phyloP scores from a whole-genome alignment of 92 coral and sea anemone species.

The Siderastrea siderea region DNA sequence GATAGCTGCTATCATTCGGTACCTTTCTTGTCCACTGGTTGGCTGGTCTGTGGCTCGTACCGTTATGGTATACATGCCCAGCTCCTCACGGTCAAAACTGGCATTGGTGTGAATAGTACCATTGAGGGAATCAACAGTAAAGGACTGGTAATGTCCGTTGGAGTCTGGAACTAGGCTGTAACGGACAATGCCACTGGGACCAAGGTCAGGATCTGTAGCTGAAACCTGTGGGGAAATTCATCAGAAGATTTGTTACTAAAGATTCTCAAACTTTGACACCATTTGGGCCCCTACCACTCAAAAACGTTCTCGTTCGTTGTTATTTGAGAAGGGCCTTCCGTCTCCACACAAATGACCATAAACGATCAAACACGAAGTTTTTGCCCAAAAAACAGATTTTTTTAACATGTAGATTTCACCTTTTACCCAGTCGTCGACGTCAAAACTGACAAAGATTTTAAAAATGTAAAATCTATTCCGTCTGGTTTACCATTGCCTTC shows the following conservation, averaged over 20 bases:
- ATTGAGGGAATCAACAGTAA: slow-evolving; percentile 79
- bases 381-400: too few relatives aligned
- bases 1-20: background rate
- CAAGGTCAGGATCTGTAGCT: slow-evolving; percentile 85
- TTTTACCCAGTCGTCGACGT: too few relatives aligned
- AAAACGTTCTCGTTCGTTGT: too few relatives aligned
- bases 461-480: too few relatives aligned
- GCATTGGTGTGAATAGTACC: slow-evolving; percentile 80
- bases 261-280: too few relatives aligned
- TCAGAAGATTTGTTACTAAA: background rate
- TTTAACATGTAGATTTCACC: too few relatives aligned
- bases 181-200: slow-evolving; percentile 79
- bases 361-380: too few relatives aligned
- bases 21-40: slow-evolving; percentile 89
- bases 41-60: slow-evolving; percentile 94
- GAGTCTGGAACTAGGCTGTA: slow-evolving; percentile 88
- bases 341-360: too few relatives aligned
- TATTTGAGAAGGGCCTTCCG: too few relatives aligned
- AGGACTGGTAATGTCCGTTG: slow-evolving; percentile 70
- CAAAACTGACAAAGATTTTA: too few relatives aligned
- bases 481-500: too few relatives aligned
- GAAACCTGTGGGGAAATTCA: slow-evolving; percentile 52
- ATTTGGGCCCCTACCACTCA: too few relatives aligned
- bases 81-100: slow-evolving; percentile 89
- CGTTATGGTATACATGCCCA: slow-evolving; percentile 69